Evolutionary conservation across 2,113 vertebrate species (phyloP), one percentile per base, ranked within the genome.

Genomic region (Phalacrocorax aristotelis): DNA sequence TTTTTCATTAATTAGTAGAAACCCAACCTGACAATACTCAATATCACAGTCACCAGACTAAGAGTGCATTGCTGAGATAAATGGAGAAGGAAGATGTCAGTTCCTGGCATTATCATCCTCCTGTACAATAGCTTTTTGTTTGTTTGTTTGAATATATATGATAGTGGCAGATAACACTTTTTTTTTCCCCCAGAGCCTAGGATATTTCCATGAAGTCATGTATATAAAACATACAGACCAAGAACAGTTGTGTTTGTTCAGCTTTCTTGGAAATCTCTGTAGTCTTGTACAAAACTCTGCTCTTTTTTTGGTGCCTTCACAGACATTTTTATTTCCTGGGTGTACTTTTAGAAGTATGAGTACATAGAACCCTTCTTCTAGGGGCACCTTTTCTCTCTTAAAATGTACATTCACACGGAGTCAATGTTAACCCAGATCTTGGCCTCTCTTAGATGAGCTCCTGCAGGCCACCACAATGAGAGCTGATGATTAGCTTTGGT

Each of bases 1-100:
- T 87, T 97, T 97, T 93, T 95, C 93, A 88, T 95, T 95, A 96
- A 89, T 95, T 91, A 96, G 89, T 91, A 64, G 94, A 95, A 95
- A 95, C 87, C 44, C 70, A 96, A 93, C 84, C 93, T 87, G 78
- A 95, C 95, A 95, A 91, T 87, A 82, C 77, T 94, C 94, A 95
- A 88, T 95, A 97, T 95, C 95, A 89, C 83, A 90, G 70, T 70
- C 89, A 94, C 61, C 94, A 96, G 93, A 94, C 83, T 89, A 84
- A 90, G 84, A 94, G 91, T 96, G 93, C 44, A 83, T 72, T 87
- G 62, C 91, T 77, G 89, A 97, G 95, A 96, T 94, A 97, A 97
- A 96, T 94, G 77, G 55, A 96, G 80, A 61, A 83, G 82, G 69
- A 96, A 87, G 78, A 94, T 80, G 90, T 83, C 93, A 77, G 74